phyloP scores from a whole-genome alignment of 2,888 invertebrate species.

The Drosophila helvetica region DNA sequence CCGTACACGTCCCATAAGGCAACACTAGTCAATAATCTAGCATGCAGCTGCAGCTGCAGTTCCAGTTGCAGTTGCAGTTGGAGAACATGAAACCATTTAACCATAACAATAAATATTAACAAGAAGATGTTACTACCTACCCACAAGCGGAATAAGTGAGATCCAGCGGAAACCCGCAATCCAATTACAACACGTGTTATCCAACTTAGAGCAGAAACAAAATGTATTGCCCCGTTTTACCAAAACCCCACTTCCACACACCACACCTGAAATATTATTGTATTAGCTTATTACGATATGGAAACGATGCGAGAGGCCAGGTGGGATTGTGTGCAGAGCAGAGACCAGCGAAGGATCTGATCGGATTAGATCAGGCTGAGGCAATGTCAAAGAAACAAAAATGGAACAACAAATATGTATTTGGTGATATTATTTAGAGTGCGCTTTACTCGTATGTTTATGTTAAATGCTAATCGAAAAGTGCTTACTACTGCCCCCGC shows the following conservation, averaged over 20 bases:
- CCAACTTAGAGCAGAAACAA: conserved; percentile 6
- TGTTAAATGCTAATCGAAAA: conserved; percentile 38
- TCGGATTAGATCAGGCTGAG: conserved; percentile 15
- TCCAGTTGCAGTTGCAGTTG: conserved; percentile 42
- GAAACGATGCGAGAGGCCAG: conserved; percentile 9
- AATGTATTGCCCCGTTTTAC: conserved; percentile 38
- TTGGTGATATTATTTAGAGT: conserved; percentile 75
- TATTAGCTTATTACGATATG: conserved; percentile 33
- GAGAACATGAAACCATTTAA: conserved; percentile 59
- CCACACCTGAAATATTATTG: conserved; percentile 23
- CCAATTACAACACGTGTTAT: conserved; percentile 17
- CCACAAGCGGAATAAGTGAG: background rate
- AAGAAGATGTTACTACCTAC: conserved; percentile 33
- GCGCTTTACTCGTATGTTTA: conserved; percentile 57
- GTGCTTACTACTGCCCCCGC: conserved; percentile 34
- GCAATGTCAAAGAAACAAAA: conserved; percentile 47
- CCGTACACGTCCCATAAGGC: conserved; percentile 79
- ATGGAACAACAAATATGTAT: conserved; percentile 48
- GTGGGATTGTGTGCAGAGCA: too few relatives aligned
- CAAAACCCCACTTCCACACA: background rate
- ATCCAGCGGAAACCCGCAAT: conserved; percentile 14
- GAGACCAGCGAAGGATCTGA: conserved; percentile 10
- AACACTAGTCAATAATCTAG: conserved; percentile 82
- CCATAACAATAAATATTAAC: conserved; percentile 46
- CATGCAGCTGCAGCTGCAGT: conserved; percentile 69